Evolutionary conservation across 2,113 vertebrate species (phyloP), one percentile per base, ranked within the genome.

Genomic region (Columba janthina): DNA sequence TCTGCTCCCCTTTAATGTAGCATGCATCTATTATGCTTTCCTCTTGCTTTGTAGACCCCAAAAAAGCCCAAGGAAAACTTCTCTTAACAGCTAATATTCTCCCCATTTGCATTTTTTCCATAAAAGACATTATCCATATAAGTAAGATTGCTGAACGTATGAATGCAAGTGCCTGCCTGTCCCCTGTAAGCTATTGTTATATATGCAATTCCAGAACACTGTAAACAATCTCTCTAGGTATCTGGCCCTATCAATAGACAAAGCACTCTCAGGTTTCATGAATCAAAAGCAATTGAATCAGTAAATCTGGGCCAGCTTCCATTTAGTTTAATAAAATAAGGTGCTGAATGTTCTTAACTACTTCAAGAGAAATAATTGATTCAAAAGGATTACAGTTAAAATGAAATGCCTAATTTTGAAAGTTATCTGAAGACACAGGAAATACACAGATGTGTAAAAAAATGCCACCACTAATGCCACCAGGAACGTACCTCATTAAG

Each of bases 1-100:
- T 97, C 88, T 96, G 92, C 86, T 96, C 94, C 95, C 95, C 96
- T 97, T 97, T 97, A 97, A 97, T 61, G 75, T 88, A 96, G 84
- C 46, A 93, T 80, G 38, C 89, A 92, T 97, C 94, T 98, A 94
- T 94, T 98, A 95, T 56, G 60, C 85, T 96, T 90, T 90, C 44
- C 65, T 97, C 40, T 75, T 94, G 65, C 71, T 94, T 93, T 95
- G 44, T 51, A 92, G 89, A 93, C 75, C 76, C 84, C 85, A 90
- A 77, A 50, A 36, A 83, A 89, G 58, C 85, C 80, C 67, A 75
- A 92, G 81, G 89, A 97, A 93, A 96, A 80, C 60, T 82, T 40
- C 40, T 40, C 21, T 25, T 83, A 67, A 65, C 7, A 82, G 46
- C 51, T 46, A 46, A 94, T 89, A 71, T 56, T 83, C n/a, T 71